Conservation (phyloP, 2,113 vertebrate species). For the Vulpes lagopus region DNA sequence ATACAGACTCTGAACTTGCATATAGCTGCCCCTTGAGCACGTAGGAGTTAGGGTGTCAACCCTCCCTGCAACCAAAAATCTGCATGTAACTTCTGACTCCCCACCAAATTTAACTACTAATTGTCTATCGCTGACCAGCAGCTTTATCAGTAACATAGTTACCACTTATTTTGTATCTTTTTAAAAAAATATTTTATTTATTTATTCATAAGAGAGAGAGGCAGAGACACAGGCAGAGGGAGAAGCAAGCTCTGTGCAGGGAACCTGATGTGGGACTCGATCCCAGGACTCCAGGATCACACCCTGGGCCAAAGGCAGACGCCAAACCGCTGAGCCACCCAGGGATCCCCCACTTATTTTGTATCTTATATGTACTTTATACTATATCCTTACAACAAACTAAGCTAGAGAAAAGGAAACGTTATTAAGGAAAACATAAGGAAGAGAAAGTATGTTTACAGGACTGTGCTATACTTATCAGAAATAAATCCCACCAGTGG, state of each 20-base stretch:
- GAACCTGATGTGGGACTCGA: too few relatives aligned
- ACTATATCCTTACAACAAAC: background rate
- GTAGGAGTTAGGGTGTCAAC: background rate
- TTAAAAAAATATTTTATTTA: too few relatives aligned
- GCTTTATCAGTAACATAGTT: background rate
- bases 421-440: background rate
- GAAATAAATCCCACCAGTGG: background rate
- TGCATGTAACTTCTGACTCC: background rate
- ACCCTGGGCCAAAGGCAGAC: too few relatives aligned
- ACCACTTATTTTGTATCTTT: background rate
- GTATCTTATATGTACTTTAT: background rate
- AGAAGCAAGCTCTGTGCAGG: too few relatives aligned
- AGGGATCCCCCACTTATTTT: background rate
- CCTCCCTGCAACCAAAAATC: background rate
- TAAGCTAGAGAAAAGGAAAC: background rate
- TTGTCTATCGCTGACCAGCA: background rate
- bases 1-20: background rate
- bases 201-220: too few relatives aligned
- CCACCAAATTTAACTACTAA: background rate
- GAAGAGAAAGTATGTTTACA: background rate
- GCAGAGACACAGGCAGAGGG: too few relatives aligned
- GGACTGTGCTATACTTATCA: background rate
- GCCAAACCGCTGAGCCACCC: too few relatives aligned
- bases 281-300: too few relatives aligned
- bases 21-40: background rate